These are phyloP conservation scores for Eulemur rubriventer DNA, from an alignment of 2,797 vertebrate genomes.

Conservation along the genomic window DNA sequence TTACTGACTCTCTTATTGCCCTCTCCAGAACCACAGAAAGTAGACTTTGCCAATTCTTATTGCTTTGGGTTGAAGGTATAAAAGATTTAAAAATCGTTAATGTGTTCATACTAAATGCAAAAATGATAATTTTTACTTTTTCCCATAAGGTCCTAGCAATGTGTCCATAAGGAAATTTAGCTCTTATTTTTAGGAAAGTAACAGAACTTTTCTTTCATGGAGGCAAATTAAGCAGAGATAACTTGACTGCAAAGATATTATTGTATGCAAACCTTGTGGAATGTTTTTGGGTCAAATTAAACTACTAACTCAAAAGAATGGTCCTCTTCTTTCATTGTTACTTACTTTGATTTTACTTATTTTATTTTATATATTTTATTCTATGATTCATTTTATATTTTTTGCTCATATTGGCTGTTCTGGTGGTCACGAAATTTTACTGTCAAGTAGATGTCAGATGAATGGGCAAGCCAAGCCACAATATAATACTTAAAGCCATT, in stretches of 20 bases:
- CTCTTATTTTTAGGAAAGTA: background rate
- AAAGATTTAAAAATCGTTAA: background rate
- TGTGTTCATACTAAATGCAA: background rate
- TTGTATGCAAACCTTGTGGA: conserved; percentile 14
- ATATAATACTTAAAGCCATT: background rate
- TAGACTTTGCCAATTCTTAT: background rate
- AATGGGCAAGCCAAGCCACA: background rate
- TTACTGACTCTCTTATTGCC: background rate
- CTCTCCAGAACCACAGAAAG: background rate
- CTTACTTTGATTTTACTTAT: background rate
- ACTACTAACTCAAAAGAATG: background rate
- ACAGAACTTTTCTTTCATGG: conserved; percentile 39
- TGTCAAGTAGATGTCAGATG: background rate
- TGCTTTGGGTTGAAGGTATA: background rate
- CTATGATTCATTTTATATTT: background rate
- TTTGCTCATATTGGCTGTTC: background rate
- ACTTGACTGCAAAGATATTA: background rate
- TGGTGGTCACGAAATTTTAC: background rate
- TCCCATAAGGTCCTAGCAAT: background rate
- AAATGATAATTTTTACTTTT: background rate
- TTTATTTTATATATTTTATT: background rate
- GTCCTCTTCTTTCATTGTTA: background rate
- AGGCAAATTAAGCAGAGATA: background rate
- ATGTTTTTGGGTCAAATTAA: conserved; percentile 12
- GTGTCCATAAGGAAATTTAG: background rate